A percentile compares a stretch with the other conserved stretches of the same genome.
phyloP scores from a whole-genome alignment of 2,888 invertebrate genomes.

The Zygogramma bicolorata region DNA sequence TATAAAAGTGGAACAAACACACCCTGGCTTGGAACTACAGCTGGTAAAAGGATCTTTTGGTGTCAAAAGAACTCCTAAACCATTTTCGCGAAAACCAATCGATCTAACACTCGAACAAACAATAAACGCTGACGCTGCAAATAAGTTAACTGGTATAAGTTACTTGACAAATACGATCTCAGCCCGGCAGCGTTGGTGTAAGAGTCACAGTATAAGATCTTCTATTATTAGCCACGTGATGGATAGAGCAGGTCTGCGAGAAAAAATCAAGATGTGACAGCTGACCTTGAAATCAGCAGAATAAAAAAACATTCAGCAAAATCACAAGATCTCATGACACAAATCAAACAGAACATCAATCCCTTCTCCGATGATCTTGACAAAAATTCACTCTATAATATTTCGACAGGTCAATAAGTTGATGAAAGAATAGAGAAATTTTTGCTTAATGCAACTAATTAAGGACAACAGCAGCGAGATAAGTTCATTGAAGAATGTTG shows the following conservation, averaged over 20 bases:
- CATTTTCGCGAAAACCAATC: slow-evolving; percentile 46
- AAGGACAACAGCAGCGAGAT: slow-evolving; percentile 43
- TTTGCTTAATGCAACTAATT: slow-evolving; percentile 46
- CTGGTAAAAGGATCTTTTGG: slow-evolving; percentile 32
- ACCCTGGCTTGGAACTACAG: slow-evolving; percentile 36
- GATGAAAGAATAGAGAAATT: slow-evolving; percentile 44
- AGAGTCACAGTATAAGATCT: slow-evolving; percentile 45
- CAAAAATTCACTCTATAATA: slow-evolving; percentile 48
- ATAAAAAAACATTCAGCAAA: slow-evolving; percentile 43
- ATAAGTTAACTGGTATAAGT: slow-evolving; percentile 44
- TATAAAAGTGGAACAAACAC: slow-evolving; percentile 38
- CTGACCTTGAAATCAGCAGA: slow-evolving; percentile 38
- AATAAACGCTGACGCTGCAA: slow-evolving; percentile 41
- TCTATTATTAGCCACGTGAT: slow-evolving; percentile 36
- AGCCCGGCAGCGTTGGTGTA: slow-evolving; percentile 44
- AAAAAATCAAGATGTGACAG: slow-evolving; percentile 44
- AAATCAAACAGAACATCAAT: slow-evolving; percentile 47
- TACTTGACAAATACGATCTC: slow-evolving; percentile 49
- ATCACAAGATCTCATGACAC: slow-evolving; percentile 32
- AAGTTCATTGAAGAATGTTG: slow-evolving; percentile 44
- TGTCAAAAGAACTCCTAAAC: slow-evolving; percentile 36
- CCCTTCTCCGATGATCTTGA: slow-evolving; percentile 46
- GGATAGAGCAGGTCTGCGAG: slow-evolving; percentile 32
- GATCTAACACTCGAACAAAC: slow-evolving; percentile 46
- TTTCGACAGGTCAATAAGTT: slow-evolving; percentile 48